Evolutionary conservation across 2,113 vertebrate species (phyloP).

Genomic region (Chionodraco myersi): DNA sequence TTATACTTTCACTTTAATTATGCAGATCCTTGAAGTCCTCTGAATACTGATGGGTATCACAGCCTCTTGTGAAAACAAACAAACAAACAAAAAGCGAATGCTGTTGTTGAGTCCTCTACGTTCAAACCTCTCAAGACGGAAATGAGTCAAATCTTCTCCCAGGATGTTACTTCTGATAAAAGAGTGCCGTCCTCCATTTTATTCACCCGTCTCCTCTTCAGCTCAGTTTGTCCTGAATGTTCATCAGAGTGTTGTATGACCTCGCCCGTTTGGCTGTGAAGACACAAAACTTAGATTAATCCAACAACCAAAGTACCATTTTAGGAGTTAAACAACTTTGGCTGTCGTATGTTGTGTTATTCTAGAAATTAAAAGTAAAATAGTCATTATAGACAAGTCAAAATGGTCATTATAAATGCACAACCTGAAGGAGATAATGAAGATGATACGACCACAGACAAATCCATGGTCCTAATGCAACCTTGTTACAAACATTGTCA

Average conservation of each 20-base stretch:
- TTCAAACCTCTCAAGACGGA: constrained; percentile 15
- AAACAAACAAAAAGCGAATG: background rate
- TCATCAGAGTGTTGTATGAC: constrained; percentile 89
- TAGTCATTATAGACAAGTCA: too few species aligned
- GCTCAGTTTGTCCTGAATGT: constrained; percentile 94
- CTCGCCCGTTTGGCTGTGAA: constrained; percentile 91
- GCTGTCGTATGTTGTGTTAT: background rate
- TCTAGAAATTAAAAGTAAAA: background rate
- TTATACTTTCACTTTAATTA: constrained; percentile 13
- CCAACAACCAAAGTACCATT: background rate
- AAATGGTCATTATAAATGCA: background rate
- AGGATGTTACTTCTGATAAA: background rate
- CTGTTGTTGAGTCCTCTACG: background rate
- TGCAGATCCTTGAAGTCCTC: constrained; percentile 4
- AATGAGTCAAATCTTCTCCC: constrained; percentile 6
- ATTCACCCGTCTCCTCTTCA: constrained; percentile 74
- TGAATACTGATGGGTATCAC: constrained; percentile 21
- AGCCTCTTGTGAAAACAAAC: constrained; percentile 5
- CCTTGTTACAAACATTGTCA: background rate
- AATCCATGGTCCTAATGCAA: background rate
- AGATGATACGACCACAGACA: background rate
- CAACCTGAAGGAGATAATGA: background rate
- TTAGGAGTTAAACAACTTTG: background rate
- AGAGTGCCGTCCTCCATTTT: background rate
- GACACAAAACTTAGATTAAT: constrained; percentile 51